Conservation (phyloP, 1,140 invertebrate genomes). For the Danaus plexippus region DNA sequence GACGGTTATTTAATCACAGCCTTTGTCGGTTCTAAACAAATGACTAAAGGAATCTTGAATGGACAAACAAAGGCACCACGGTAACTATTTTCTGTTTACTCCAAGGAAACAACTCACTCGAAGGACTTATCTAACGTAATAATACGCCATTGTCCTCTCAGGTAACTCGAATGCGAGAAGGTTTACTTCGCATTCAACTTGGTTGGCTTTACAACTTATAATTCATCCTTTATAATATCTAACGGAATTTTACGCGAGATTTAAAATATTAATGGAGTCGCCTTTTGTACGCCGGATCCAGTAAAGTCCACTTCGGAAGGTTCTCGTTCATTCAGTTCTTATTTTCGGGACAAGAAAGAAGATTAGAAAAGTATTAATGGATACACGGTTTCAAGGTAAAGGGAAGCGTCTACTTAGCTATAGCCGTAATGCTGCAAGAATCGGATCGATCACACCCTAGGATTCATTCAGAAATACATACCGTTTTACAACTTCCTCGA, state of each 20-base stretch:
- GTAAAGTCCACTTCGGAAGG: no score
- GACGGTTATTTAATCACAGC: not conserved
- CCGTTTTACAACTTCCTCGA: no score
- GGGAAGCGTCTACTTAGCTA: no score
- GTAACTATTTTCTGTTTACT: constrained; percentile 55
- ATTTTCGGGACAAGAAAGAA: no score
- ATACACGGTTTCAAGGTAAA: no score
- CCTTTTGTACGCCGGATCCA: not conserved
- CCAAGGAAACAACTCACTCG: constrained; percentile 45
- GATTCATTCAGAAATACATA: no score
- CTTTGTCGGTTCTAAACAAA: constrained; percentile 14
- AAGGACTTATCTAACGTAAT: constrained; percentile 33
- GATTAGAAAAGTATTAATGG: no score
- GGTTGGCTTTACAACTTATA: constrained; percentile 15
- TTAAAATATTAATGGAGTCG: constrained; percentile 2
- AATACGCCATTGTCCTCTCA: constrained; percentile 34
- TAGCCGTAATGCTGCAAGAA: no score
- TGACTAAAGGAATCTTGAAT: constrained; percentile 17
- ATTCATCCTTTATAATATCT: constrained; percentile 4
- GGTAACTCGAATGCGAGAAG: constrained; percentile 24
- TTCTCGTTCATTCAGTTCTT: no score
- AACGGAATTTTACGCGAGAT: no score
- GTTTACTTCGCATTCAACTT: constrained; percentile 18
- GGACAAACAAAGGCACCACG: constrained; percentile 49
- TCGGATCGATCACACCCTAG: no score